Evolutionary conservation across 2,797 vertebrate genomes (phyloP), one percentile per base, ranked within the genome.

Genomic region (Poecile montanus): DNA sequence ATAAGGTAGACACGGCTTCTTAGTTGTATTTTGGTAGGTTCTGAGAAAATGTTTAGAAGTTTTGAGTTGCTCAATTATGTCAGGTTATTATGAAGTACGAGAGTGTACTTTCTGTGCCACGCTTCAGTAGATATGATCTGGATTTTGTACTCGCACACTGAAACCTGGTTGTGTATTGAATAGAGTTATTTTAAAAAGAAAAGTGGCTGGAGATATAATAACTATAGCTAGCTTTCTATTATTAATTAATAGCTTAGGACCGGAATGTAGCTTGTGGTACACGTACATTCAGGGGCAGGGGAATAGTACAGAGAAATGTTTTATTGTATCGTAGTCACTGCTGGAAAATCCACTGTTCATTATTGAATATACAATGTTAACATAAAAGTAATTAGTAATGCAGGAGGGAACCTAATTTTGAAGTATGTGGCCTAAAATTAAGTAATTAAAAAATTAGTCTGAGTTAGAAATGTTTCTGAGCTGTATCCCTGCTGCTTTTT

Each of bases 371-470:
- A 34, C 86, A 36, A 30, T 58, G 74, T 70, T 88, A 86, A 56
- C 68, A 38, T 90, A 26, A 82, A 77, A 94, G 48, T 67, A 79
- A 90, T 95, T 89, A 85, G 47, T 51, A 78, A 81, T 79, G 71
- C 53, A 88, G 77, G 51, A 85, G 65, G 16, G 76, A 91, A 73
- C 53, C 19, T 63, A 53, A 60, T 86, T 95, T 87, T 80, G 67
- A 93, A 93, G 76, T 83, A 76, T 82, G 50, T 91, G 80, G n/a
- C 65, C 89, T 95, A 94, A 95, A 91, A 86, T 84, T 67, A 88
- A 70, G 74, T 86, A 66, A 90, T 90, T 89, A 66, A 89, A 85
- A 91, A 88, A 88, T 72, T 82, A 89, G 60, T 47, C 42, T 67
- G 56, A 73, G 45, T 72, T 84, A 92, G 62, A 67, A 80, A 70